Conservation (phyloP, 2,113 vertebrate genomes). For the Paramisgurnus dabryanus region DNA sequence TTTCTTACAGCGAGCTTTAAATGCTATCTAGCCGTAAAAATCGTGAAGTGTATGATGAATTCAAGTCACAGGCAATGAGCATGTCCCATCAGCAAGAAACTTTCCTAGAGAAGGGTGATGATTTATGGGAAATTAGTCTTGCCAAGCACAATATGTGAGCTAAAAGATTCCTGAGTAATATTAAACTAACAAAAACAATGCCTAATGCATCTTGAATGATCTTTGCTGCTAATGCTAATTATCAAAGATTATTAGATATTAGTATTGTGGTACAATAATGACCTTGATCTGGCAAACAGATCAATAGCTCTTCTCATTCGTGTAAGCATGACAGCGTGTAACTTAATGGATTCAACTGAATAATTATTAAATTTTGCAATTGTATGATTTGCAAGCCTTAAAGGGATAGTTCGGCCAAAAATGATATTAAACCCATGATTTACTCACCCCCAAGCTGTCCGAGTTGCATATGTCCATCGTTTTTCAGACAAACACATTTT, state of each 20-base stretch:
- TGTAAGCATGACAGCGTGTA: no score
- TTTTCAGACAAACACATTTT: no score
- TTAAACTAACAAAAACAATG: neutral
- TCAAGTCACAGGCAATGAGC: slow-evolving; percentile 17
- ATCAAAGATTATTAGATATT: neutral
- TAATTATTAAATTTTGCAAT: no score
- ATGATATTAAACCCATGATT: no score
- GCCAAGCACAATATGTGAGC: neutral
- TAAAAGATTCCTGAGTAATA: neutral
- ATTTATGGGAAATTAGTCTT: slow-evolving; percentile 11
- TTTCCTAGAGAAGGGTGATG: neutral
- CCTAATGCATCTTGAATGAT: neutral
- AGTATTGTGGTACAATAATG: neutral
- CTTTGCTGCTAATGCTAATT: neutral
- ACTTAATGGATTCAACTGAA: no score
- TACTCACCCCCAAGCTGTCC: no score
- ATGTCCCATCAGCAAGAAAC: neutral
- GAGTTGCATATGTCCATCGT: no score
- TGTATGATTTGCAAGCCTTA: no score
- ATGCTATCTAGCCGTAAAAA: neutral
- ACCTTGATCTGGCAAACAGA: neutral
- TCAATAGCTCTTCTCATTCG: no score
- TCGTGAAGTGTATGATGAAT: neutral
- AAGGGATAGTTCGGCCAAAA: no score
- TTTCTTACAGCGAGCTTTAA: slow-evolving; percentile 9